These are phyloP conservation scores for Drosophila prostipennis DNA, from an alignment of 2,888 invertebrate genomes.

Conservation along the genomic window DNA sequence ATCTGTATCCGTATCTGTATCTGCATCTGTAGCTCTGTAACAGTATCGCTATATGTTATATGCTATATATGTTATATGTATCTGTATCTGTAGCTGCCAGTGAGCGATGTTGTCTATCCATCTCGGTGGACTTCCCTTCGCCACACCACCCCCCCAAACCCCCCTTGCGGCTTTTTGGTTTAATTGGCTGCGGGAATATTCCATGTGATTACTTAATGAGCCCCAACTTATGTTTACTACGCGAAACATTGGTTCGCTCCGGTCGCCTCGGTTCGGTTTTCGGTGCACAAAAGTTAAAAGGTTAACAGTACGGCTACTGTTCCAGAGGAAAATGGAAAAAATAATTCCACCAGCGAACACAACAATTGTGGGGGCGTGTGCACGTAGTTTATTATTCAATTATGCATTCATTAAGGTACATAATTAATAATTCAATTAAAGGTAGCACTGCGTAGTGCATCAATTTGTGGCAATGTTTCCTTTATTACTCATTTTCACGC, in stretches of 20 bases:
- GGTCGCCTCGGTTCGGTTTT: slow-evolving; percentile 39
- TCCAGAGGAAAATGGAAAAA: slow-evolving; percentile 15
- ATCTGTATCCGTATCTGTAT: slow-evolving; percentile 32
- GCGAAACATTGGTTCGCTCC: slow-evolving; percentile 42
- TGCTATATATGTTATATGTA: slow-evolving; percentile 9
- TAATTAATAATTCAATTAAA: slow-evolving; percentile 77
- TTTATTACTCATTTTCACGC: slow-evolving; percentile 51
- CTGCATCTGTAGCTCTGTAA: slow-evolving; percentile 23
- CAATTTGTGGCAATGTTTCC: slow-evolving; percentile 57
- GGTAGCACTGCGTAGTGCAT: slow-evolving; percentile 54
- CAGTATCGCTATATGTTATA: slow-evolving; percentile 19
- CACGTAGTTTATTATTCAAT: slow-evolving; percentile 76
- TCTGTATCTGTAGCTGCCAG: slow-evolving; percentile 31
- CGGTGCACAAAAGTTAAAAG: slow-evolving; percentile 70
- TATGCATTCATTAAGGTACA: slow-evolving; percentile 75
- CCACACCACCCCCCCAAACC: too few species aligned
- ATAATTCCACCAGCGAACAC: slow-evolving; percentile 24
- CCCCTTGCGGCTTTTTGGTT: slow-evolving; percentile 69
- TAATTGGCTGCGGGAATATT: slow-evolving; percentile 80
- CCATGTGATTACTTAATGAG: slow-evolving; percentile 80
- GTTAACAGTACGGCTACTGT: slow-evolving; percentile 51
- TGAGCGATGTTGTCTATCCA: slow-evolving; percentile 59
- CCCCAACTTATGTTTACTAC: slow-evolving; percentile 71
- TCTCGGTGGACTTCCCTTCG: slow-evolving; percentile 41
- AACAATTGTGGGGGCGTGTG: slow-evolving; percentile 22